Evolutionary conservation across 2,888 invertebrate species (phyloP), one percentile per base, ranked within the genome.

Genomic region (Pycnomerus fuliginosus): DNA sequence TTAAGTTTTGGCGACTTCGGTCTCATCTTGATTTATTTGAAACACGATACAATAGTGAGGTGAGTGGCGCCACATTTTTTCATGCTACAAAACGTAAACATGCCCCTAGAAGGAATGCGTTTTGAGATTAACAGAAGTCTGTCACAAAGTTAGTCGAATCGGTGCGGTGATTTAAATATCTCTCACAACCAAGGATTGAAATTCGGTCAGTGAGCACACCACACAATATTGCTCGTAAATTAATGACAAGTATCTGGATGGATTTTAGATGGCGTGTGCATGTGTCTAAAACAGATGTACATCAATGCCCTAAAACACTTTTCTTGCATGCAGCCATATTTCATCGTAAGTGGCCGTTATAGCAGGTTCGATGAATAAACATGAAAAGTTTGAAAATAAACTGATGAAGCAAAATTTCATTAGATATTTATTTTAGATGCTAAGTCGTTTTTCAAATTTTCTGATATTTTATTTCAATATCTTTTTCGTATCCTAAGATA

Each of bases 61-160:
- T 48, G 43, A 27, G 55, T 58, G 60, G 60, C 60, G 60, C 60
- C 60, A 55, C 16, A 50, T 50, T 54, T 56, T 60, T 57, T 55
- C n/a, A n/a, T n/a, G n/a, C n/a, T n/a, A n/a, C n/a, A n/a, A n/a
- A n/a, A n/a, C n/a, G n/a, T n/a, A n/a, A n/a, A n/a, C n/a, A n/a
- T n/a, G n/a, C n/a, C n/a, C n/a, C n/a, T n/a, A n/a, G n/a, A n/a
- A n/a, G n/a, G n/a, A n/a, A n/a, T n/a, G n/a, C n/a, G n/a, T n/a
- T n/a, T n/a, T n/a, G n/a, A n/a, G n/a, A n/a, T n/a, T n/a, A n/a
- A n/a, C n/a, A n/a, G n/a, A n/a, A n/a, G n/a, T n/a, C n/a, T n/a
- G n/a, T n/a, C n/a, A n/a, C n/a, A n/a, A n/a, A n/a, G n/a, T 48
- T 29, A 28, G 16, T 32, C 8, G 16, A 30, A 24, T n/a, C 12